phyloP scores from a whole-genome alignment of 2,888 invertebrate genomes.

The Proisotoma minuta region DNA sequence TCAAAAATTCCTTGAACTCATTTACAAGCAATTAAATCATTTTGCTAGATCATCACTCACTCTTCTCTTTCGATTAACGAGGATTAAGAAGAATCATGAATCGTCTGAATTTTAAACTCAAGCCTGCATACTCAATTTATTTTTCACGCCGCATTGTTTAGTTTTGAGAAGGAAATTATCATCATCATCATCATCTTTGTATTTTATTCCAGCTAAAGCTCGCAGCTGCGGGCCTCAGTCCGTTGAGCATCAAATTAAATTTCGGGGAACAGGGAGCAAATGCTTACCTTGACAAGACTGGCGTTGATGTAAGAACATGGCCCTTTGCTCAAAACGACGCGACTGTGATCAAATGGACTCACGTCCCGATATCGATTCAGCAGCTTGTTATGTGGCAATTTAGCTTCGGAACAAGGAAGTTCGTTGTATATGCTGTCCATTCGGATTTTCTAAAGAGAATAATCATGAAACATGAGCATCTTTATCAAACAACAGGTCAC shows the following conservation, averaged over 20 bases:
- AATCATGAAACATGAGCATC: neutral
- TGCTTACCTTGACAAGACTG: slow-evolving; percentile 71
- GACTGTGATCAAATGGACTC: slow-evolving; percentile 89
- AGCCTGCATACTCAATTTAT: too few relatives aligned
- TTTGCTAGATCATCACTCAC: too few relatives aligned
- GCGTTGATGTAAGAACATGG: slow-evolving; percentile 90
- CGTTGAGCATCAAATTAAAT: too few relatives aligned
- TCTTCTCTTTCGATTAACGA: too few relatives aligned
- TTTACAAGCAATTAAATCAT: too few relatives aligned
- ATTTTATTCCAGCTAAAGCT: neutral
- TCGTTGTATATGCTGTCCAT: slow-evolving; percentile 62
- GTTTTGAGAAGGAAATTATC: neutral
- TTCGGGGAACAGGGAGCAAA: too few relatives aligned
- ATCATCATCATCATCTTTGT: neutral
- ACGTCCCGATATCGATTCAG: slow-evolving; percentile 93
- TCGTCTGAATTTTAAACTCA: too few relatives aligned
- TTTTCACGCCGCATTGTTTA: too few relatives aligned
- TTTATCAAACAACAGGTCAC: neutral
- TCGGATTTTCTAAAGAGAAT: slow-evolving; percentile 64
- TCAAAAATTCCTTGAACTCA: too few relatives aligned
- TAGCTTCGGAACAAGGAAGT: slow-evolving; percentile 61
- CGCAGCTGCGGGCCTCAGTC: neutral
- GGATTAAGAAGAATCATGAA: too few relatives aligned
- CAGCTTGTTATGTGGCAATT: slow-evolving; percentile 69
- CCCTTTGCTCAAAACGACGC: slow-evolving; percentile 70